Evolutionary conservation across 2,888 invertebrate species (phyloP).

Genomic region (Margaritifera margaritifera): DNA sequence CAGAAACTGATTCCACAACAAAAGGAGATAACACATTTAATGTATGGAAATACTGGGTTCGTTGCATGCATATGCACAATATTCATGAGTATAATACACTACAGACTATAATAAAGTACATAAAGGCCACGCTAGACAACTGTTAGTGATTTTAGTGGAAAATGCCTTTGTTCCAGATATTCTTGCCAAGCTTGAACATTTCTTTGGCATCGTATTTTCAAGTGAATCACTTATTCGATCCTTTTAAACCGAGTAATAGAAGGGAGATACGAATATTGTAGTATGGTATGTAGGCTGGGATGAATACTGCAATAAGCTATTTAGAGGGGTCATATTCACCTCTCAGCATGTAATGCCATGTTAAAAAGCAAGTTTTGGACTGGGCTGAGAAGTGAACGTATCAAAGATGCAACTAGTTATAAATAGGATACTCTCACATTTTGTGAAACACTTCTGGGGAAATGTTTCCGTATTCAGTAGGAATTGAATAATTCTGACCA

Average conservation of each 20-base stretch:
- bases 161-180: background rate
- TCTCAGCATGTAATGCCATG: slow-evolving; percentile 1
- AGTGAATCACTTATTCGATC: slow-evolving; percentile 3
- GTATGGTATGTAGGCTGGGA: slow-evolving; percentile 2
- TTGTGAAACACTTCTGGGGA: background rate
- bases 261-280: background rate
- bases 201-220: slow-evolving; percentile 2
- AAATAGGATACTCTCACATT: slow-evolving; percentile 1
- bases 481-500: background rate
- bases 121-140: no score
- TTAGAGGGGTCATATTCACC: background rate
- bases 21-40: no score
- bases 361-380: slow-evolving; percentile 7
- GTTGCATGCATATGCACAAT: no score
- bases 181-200: slow-evolving; percentile 4
- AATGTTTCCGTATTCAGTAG: background rate
- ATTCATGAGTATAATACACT: no score
- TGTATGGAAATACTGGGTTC: no score
- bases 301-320: slow-evolving; percentile 2
- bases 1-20: no score
- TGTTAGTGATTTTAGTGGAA: no score
- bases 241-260: slow-evolving; percentile 3
- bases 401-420: slow-evolving; percentile 1
- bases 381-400: background rate
- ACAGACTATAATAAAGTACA: no score